A percentile compares a stretch with the other conserved stretches of the same genome.
phyloP scores from a whole-genome alignment of 30 jellyfish, hydroid and myxozoan species.

The Clytia hemisphaerica region DNA sequence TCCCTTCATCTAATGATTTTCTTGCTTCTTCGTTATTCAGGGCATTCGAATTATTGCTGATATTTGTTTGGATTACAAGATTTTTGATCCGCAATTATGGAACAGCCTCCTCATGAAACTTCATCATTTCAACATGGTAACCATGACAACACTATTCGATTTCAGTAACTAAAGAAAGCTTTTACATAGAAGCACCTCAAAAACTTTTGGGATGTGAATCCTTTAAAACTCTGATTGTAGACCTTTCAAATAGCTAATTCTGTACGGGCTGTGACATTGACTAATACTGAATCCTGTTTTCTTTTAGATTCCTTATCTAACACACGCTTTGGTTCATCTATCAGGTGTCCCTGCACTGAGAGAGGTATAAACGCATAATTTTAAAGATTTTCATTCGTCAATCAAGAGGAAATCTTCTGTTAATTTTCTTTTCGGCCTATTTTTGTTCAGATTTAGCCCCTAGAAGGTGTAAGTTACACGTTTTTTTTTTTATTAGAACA shows the following conservation, averaged over 20 bases:
- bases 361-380: conserved; percentile 44
- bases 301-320: conserved; percentile 57
- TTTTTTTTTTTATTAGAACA: too few species aligned
- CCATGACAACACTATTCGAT: not conserved
- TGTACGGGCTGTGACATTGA: too few species aligned
- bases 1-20: not conserved
- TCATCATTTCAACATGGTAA: conserved; percentile 82
- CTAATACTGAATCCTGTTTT: too few species aligned
- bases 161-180: too few species aligned
- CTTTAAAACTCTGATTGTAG: too few species aligned
- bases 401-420: not conserved
- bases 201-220: too few species aligned
- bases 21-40: conserved; percentile 33
- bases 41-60: conserved; percentile 75
- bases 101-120: conserved; percentile 63
- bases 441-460: not conserved
- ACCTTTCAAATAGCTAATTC: too few species aligned
- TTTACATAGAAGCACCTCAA: too few species aligned
- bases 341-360: conserved; percentile 83
- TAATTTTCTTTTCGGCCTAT: not conserved
- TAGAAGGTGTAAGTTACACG: too few species aligned
- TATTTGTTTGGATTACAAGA: conserved; percentile 75
- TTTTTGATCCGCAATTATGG: conserved; percentile 88
- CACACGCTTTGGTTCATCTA: conserved; percentile 59
- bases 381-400: not conserved